A percentile compares a stretch with the other conserved stretches of the same genome.
phyloP scores from a whole-genome alignment of 2,113 vertebrate species.

The Tachysurus fulvidraco region DNA sequence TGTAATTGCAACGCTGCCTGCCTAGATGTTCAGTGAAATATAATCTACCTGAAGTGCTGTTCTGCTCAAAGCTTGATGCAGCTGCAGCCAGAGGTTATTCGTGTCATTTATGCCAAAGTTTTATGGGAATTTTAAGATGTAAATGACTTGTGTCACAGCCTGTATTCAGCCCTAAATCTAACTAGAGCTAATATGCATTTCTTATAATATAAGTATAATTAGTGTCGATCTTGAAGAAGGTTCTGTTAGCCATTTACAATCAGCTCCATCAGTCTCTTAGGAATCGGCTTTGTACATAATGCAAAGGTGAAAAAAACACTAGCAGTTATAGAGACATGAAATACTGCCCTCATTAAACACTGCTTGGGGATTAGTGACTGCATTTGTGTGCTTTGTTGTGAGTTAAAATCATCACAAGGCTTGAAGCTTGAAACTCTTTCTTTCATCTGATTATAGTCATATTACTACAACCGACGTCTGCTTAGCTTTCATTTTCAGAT shows the following conservation, averaged over 20 bases:
- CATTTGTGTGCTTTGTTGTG: background rate
- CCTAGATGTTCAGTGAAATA: background rate
- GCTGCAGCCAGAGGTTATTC: background rate
- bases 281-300: constrained; percentile 4
- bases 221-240: background rate
- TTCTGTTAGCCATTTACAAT: background rate
- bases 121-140: background rate
- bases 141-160: background rate
- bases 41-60: constrained; percentile 30
- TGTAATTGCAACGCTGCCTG: constrained; percentile 24
- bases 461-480: background rate
- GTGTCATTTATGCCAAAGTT: background rate
- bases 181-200: background rate
- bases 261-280: background rate
- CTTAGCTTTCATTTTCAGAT: background rate
- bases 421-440: background rate
- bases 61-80: constrained; percentile 22
- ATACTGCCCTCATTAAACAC: background rate
- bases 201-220: background rate
- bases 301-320: background rate
- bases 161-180: background rate
- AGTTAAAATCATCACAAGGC: background rate
- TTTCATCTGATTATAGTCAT: constrained; percentile 13
- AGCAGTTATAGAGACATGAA: background rate
- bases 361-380: background rate